These are phyloP conservation scores for Chymomyza fuscimana DNA, from an alignment of 2,888 invertebrate genomes.

Conservation along the genomic window DNA sequence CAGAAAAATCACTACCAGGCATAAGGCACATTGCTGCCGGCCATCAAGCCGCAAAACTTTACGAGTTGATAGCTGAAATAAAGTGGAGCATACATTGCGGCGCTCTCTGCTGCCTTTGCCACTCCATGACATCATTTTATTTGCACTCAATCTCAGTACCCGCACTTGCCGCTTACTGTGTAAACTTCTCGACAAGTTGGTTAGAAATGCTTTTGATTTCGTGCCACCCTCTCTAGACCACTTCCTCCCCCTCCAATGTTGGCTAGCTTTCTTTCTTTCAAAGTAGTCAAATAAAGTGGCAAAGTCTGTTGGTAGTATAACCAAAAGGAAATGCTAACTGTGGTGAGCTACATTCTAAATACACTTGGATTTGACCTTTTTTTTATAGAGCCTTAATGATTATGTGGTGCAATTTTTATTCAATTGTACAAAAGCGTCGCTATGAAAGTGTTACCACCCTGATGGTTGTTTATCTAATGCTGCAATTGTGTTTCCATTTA, in stretches of 20 bases:
- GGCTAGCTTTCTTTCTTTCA: constrained; percentile 24
- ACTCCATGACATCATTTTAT: constrained; percentile 73
- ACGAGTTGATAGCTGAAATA: constrained; percentile 72
- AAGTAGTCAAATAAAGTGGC: constrained; percentile 51
- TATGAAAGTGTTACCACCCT: too few relatives aligned
- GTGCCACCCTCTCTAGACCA: constrained; percentile 29
- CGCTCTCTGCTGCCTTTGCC: constrained; percentile 40
- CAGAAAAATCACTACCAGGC: constrained; percentile 48
- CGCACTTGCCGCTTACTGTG: constrained; percentile 14
- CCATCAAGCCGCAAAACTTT: constrained; percentile 67
- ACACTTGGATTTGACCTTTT: background rate
- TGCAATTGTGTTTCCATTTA: background rate
- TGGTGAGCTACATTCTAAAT: background rate
- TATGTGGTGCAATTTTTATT: background rate
- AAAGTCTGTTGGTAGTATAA: constrained; percentile 38
- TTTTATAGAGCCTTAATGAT: background rate
- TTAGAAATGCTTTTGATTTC: constrained; percentile 68
- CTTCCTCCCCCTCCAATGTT: constrained; percentile 24
- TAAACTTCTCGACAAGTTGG: constrained; percentile 57
- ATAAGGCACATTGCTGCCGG: constrained; percentile 20
- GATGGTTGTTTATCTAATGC: background rate
- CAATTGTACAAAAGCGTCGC: background rate
- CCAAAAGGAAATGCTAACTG: background rate
- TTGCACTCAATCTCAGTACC: constrained; percentile 65
- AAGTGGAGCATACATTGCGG: constrained; percentile 63